Base-by-base conservation (phyloP, 2,888 invertebrate genomes). In the Rhogogaster chlorosoma region DNA sequence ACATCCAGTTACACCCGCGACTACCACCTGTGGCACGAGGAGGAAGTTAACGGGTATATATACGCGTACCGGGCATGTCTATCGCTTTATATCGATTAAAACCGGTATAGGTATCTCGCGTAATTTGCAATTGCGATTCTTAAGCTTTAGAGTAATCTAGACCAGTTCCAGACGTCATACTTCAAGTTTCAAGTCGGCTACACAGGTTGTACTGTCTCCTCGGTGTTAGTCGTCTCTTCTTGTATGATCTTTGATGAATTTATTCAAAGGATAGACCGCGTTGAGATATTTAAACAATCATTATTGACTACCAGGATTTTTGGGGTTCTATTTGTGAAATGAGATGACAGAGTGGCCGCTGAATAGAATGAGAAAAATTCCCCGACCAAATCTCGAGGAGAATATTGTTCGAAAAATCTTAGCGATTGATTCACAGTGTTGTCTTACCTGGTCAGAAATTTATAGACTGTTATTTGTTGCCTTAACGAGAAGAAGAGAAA, bases 1-100 rank as follows among this genome's bases (percentile, higher is more conserved):
- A 49, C 42, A 80, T 38, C 38, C 61, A 36, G 38, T 80, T 22
- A 83, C 83, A 32, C 83, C 42, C 67, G 45, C 83, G 26, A 83
- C 67, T 49, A 67, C 83, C 83, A 83, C 83, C 67, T 83, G 83
- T 83, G 45, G 83, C 83, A 83, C 29, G 18, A 29, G n/a, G 26
- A 80, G 61, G 80, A 80, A 77, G 49, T 49, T 49, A 4, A 36
- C 61, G 61, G 38, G 38, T 49, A 45, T 45, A 61, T 49, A n/a
- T n/a, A n/a, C n/a, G n/a, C n/a, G n/a, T n/a, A 29, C 38, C 57
- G 36, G n/a, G 18, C 61, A 61, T 29, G 38, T 29, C 80, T 61
- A 61, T 80, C 61, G 80, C n/a, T 36, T 80, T 38, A 38, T 61
- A 61, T 80, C 80, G 80, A 80, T 80, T 38, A 38, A 80, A 80